These are phyloP conservation scores for Noctua janthe DNA, from an alignment of 2,888 invertebrate species.

Conservation along the genomic window DNA sequence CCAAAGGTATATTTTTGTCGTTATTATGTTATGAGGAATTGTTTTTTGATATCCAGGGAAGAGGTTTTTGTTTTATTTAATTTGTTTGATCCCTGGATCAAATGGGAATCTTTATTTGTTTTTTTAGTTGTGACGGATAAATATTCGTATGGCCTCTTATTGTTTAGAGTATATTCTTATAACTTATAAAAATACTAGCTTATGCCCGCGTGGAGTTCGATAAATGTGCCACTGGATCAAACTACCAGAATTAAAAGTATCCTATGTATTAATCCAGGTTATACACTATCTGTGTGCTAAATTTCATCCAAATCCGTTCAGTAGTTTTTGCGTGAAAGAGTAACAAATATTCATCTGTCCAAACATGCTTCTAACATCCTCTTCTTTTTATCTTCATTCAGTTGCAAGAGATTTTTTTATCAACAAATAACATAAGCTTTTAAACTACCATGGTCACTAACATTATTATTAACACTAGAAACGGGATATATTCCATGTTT, in stretches of 20 bases:
- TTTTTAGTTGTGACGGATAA: not conserved
- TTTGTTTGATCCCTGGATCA: constrained; percentile 16
- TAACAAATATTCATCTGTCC: too few species aligned
- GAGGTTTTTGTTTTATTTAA: constrained; percentile 20
- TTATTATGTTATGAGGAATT: constrained; percentile 48
- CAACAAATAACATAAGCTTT: not conserved
- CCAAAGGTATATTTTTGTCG: constrained; percentile 50
- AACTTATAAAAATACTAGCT: not conserved
- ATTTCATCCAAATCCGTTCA: too few species aligned
- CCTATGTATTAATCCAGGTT: too few species aligned
- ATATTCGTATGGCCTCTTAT: not conserved
- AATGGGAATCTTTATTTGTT: constrained; percentile 14
- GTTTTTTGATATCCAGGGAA: constrained; percentile 52
- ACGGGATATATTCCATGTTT: too few species aligned
- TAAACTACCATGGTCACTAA: too few species aligned
- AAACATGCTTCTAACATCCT: not conserved
- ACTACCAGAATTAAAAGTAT: too few species aligned
- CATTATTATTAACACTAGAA: too few species aligned
- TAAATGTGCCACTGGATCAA: not conserved
- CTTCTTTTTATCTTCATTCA: not conserved
- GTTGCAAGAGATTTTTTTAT: not conserved
- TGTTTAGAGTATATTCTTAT: not conserved
- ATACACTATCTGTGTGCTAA: too few species aligned
- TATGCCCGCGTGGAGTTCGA: not conserved
- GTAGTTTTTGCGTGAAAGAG: too few species aligned